Evolutionary conservation across 2,888 invertebrate species (phyloP).

Genomic region (Ecliptopera silaceata): DNA sequence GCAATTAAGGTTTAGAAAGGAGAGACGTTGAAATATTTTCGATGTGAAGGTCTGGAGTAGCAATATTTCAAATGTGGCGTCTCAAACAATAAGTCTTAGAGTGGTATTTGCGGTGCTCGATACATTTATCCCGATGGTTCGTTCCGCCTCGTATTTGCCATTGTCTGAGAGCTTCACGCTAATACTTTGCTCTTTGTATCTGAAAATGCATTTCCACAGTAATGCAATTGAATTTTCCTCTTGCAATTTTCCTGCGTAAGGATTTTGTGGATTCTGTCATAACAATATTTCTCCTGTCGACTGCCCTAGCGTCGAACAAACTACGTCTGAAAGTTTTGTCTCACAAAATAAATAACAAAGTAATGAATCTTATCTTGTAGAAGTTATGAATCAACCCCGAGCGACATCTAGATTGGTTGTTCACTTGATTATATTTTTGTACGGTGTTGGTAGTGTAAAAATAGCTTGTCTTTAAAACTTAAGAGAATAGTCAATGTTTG

Average conservation of each 20-base stretch:
- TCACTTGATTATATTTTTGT: conserved; percentile 29
- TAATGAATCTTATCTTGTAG: conserved; percentile 39
- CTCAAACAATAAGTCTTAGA: conserved; percentile 70
- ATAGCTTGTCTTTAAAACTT: conserved; percentile 9
- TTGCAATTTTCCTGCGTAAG: conserved; percentile 40
- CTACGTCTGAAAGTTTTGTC: conserved; percentile 31
- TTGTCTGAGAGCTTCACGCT: conserved; percentile 71
- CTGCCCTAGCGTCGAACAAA: conserved; percentile 31
- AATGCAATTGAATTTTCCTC: conserved; percentile 55
- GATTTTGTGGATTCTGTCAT: conserved; percentile 29
- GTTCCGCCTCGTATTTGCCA: conserved; percentile 67
- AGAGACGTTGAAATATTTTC: conserved; percentile 42
- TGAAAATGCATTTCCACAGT: conserved; percentile 58
- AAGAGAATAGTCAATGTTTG: conserved; percentile 9
- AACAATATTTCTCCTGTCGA: conserved; percentile 35
- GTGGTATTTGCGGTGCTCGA: conserved; percentile 65
- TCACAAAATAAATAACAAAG: conserved; percentile 34
- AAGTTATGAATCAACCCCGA: conserved; percentile 36
- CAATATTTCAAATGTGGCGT: conserved; percentile 66
- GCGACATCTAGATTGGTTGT: conserved; percentile 38
- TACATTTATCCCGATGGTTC: conserved; percentile 67
- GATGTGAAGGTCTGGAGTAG: conserved; percentile 43
- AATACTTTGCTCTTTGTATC: conserved; percentile 63
- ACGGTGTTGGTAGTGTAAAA: conserved; percentile 4
- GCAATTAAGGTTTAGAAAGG: conserved; percentile 33